Evolutionary conservation across 1,140 invertebrate genomes (phyloP).

Genomic region (Drosophila chauvacae): DNA sequence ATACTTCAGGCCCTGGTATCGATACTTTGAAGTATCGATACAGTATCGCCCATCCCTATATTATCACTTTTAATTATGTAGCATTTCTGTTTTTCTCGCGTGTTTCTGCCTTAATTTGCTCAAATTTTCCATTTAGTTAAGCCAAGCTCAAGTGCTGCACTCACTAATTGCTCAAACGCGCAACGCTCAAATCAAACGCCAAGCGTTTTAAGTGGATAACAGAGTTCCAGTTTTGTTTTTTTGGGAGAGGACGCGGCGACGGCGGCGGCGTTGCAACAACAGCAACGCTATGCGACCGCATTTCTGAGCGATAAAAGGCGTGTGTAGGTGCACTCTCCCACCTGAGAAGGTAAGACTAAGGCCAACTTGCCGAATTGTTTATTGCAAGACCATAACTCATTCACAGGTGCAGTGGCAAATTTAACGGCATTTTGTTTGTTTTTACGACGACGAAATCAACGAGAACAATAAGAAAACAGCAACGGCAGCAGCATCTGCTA

Average conservation of each 20-base stretch:
- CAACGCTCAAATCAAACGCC: neutral
- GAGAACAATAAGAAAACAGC: slow-evolving; percentile 20
- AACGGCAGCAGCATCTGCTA: slow-evolving; percentile 8
- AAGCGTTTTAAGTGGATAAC: neutral
- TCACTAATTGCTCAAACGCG: slow-evolving; percentile 27
- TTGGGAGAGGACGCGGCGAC: slow-evolving; percentile 50
- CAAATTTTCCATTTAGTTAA: slow-evolving; percentile 55
- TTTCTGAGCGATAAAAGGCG: slow-evolving; percentile 45
- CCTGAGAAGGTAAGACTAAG: slow-evolving; percentile 16
- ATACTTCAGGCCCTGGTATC: too few species aligned
- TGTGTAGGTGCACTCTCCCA: slow-evolving; percentile 20
- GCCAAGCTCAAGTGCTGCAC: slow-evolving; percentile 21
- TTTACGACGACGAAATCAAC: slow-evolving; percentile 26
- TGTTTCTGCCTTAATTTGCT: slow-evolving; percentile 67
- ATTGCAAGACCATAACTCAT: slow-evolving; percentile 22
- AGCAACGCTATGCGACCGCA: slow-evolving; percentile 72
- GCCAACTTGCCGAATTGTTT: slow-evolving; percentile 34
- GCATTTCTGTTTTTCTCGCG: slow-evolving; percentile 57
- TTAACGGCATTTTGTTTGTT: slow-evolving; percentile 30
- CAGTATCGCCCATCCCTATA: too few species aligned
- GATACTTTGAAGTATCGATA: too few species aligned
- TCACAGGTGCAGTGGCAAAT: slow-evolving; percentile 26
- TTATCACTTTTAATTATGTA: slow-evolving; percentile 60
- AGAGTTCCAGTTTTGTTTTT: slow-evolving; percentile 14
- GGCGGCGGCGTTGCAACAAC: slow-evolving; percentile 48